phyloP scores from a whole-genome alignment of 2,888 invertebrate genomes.

The Latheticus oryzae region DNA sequence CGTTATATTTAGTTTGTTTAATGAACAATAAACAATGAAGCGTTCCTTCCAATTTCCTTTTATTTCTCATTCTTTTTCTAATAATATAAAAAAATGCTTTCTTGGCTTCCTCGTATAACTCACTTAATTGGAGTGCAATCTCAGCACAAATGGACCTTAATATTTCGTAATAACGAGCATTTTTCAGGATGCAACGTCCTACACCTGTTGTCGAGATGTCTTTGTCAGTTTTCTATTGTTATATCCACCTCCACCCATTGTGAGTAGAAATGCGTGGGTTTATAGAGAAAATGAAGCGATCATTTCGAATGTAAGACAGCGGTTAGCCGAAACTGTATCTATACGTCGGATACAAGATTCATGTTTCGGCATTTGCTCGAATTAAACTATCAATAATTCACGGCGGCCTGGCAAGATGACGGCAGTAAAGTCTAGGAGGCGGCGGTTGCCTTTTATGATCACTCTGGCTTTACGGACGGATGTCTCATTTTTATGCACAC shows the following conservation, averaged over 20 bases:
- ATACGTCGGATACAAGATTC: slow-evolving; percentile 58
- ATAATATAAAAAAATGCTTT: too few species aligned
- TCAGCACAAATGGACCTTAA: too few species aligned
- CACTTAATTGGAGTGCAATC: too few species aligned
- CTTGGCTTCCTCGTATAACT: too few species aligned
- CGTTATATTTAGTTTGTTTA: too few species aligned
- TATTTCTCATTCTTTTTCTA: too few species aligned
- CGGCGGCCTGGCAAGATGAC: slow-evolving; percentile 57
- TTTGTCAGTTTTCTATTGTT: not conserved
- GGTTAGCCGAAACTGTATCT: slow-evolving; percentile 35
- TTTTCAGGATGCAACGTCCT: too few species aligned
- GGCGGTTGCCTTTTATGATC: slow-evolving; percentile 58
- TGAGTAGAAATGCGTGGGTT: too few species aligned
- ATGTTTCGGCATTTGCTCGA: slow-evolving; percentile 63
- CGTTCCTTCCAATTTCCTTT: too few species aligned
- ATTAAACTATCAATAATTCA: slow-evolving; percentile 67
- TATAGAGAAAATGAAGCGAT: slow-evolving; percentile 21
- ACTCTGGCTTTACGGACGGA: slow-evolving; percentile 45
- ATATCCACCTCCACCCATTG: too few species aligned
- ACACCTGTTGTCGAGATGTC: not conserved
- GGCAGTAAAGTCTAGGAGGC: slow-evolving; percentile 59
- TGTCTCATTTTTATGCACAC: slow-evolving; percentile 40
- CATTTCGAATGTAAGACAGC: slow-evolving; percentile 27
- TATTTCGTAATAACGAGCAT: too few species aligned
- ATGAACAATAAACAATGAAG: too few species aligned